Percentiles rank a stretch among this genome's conserved stretches.
phyloP scores from a whole-genome alignment of 1,140 invertebrate species.

The Elymnias hypermnestra region DNA sequence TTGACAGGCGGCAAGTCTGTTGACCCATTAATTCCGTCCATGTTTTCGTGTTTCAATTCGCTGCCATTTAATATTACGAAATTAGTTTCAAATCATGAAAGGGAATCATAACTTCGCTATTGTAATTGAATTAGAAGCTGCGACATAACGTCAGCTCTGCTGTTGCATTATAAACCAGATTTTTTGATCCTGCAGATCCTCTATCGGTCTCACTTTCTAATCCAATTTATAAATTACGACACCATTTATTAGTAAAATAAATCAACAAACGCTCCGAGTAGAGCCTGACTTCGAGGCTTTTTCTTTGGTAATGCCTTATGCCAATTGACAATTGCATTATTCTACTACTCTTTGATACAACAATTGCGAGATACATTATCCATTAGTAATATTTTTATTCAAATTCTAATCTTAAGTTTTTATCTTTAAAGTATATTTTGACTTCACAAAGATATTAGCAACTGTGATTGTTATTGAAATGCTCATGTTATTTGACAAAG shows the following conservation, averaged over 20 bases:
- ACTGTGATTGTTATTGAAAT: too few relatives aligned
- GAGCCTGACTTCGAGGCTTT: constrained; percentile 14
- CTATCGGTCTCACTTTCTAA: constrained; percentile 39
- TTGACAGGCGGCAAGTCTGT: constrained; percentile 60
- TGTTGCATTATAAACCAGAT: constrained; percentile 42
- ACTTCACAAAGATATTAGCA: too few relatives aligned
- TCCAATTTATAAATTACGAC: constrained; percentile 47
- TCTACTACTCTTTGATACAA: not conserved
- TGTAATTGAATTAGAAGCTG: constrained; percentile 47
- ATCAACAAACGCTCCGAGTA: constrained; percentile 13
- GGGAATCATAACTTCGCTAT: constrained; percentile 44
- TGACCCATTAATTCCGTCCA: constrained; percentile 53
- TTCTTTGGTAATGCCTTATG: not conserved
- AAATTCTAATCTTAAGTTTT: too few relatives aligned
- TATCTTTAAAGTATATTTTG: too few relatives aligned
- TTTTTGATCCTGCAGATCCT: constrained; percentile 14
- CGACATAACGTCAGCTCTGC: constrained; percentile 52
- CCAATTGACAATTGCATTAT: not conserved
- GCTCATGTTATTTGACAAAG: too few relatives aligned
- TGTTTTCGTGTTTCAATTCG: constrained; percentile 29
- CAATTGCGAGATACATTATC: too few relatives aligned
- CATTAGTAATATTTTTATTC: too few relatives aligned
- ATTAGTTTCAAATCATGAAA: constrained; percentile 40
- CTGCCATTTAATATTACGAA: constrained; percentile 42
- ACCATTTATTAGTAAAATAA: constrained; percentile 18